These are phyloP conservation scores for Ypsolopha sequella DNA, from an alignment of 2,888 invertebrate genomes.

Conservation along the genomic window DNA sequence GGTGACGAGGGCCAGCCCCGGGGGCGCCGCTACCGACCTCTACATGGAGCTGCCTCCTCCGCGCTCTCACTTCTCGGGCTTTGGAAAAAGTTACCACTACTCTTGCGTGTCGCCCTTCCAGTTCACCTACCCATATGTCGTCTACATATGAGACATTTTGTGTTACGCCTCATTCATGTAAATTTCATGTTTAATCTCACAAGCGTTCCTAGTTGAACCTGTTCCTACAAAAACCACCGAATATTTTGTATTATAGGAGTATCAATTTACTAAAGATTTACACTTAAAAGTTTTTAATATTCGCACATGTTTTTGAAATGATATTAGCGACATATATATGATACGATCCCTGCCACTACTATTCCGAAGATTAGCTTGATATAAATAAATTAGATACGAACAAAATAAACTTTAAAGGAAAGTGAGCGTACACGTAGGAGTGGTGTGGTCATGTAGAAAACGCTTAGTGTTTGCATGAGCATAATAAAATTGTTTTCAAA, in stretches of 20 bases:
- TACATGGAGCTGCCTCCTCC: constrained; percentile 59
- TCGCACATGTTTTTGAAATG: no score
- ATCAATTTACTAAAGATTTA: neutral
- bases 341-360: no score
- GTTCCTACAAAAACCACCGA: neutral
- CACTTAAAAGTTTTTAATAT: no score
- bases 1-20: constrained; percentile 19
- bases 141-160: constrained; percentile 43
- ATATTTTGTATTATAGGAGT: neutral
- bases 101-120: constrained; percentile 67
- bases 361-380: no score
- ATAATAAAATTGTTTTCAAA: constrained; percentile 32
- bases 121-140: constrained; percentile 61
- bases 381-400: no score
- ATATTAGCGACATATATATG: no score
- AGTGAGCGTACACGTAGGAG: constrained; percentile 13
- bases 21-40: constrained; percentile 56
- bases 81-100: constrained; percentile 67
- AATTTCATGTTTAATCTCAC: no score
- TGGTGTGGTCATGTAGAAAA: constrained; percentile 34
- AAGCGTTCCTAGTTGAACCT: neutral
- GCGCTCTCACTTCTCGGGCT: constrained; percentile 62
- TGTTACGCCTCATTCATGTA: neutral
- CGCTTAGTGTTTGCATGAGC: constrained; percentile 60
- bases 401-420: no score